These are phyloP conservation scores for Lepus oiostolus DNA, from an alignment of 2,797 vertebrate species.

Conservation along the genomic window DNA sequence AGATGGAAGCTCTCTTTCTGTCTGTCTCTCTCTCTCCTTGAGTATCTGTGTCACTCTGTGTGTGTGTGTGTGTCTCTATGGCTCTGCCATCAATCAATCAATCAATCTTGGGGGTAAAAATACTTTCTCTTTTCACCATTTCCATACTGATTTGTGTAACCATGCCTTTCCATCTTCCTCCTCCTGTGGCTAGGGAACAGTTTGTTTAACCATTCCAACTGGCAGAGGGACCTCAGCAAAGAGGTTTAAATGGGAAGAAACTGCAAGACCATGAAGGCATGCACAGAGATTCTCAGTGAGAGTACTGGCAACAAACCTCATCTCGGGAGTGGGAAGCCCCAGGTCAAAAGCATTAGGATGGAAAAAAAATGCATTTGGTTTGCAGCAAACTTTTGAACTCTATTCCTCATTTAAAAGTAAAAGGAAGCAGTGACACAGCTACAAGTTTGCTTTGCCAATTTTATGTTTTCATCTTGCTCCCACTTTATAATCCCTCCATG, in stretches of 20 bases:
- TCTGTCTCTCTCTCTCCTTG: too few species aligned
- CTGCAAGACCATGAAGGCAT: not conserved
- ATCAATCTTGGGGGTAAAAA: not conserved
- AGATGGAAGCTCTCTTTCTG: too few species aligned
- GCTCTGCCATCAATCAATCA: too few species aligned
- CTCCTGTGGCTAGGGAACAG: not conserved
- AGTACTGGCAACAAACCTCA: not conserved
- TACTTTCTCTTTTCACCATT: not conserved
- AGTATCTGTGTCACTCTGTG: too few species aligned
- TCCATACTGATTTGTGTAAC: not conserved
- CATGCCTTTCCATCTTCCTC: not conserved
- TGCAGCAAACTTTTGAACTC: not conserved
- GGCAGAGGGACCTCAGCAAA: not conserved
- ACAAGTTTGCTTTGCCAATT: not conserved
- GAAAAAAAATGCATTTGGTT: not conserved
- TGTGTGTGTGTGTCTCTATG: too few species aligned
- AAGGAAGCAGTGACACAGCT: not conserved
- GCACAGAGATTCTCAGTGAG: not conserved
- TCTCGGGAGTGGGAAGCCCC: not conserved
- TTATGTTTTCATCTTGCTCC: not conserved
- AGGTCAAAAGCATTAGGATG: not conserved
- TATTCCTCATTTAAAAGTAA: not conserved
- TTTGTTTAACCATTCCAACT: not conserved
- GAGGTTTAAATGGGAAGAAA: not conserved
- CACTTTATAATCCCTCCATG: not conserved